Evolutionary conservation across 2,888 invertebrate genomes (phyloP), one percentile per base, ranked within the genome.

Genomic region (Selenia dentaria): DNA sequence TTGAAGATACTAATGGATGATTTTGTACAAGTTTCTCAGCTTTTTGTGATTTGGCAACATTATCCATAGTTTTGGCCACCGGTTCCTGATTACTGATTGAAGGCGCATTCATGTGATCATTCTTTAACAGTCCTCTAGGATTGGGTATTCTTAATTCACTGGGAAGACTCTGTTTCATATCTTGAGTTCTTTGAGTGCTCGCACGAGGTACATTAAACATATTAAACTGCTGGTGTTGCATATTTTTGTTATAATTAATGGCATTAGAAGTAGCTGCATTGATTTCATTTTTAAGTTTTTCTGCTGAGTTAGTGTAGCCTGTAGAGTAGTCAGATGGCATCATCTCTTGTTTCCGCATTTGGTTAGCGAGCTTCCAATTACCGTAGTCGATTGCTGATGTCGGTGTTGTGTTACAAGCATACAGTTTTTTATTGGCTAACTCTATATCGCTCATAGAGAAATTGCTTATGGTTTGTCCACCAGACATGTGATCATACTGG

Each of bases 361-460:
- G 84, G 56, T 70, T 84, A 8, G 76, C 47, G 54, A 83, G 72
- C 59, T 87, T 89, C 88, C 88, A 89, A 56, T 83, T 88, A 9
- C 86, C 87, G 52, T 86, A 89, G 58, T 89, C 85, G 27, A 88
- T 59, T 2, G 82, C 57, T 3, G 74, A 54, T 5, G 82, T 56
- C n/a, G 82, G 35, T n/a, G 74, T 50, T 1, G 75, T 52, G 53
- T 70, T 85, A 56, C 79, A 73, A 10, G 79, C 64, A 62, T 81
- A 90, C 8, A 89, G 57, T 54, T 89, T 90, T 48, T 89, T 90
- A 51, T 88, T 89, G 0, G 88, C 87, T 26, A 83, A 27, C 55
- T 90, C 89, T 50, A 89, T 88, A 41, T 89, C 89, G 47, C 72
- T 87, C n/a, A 89, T 67, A 2, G 86, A 84, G 60, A 87, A 89